Evolutionary conservation across 2,113 vertebrate species (phyloP), one percentile per base, ranked within the genome.

Genomic region (Brachypteracias leptosomus): DNA sequence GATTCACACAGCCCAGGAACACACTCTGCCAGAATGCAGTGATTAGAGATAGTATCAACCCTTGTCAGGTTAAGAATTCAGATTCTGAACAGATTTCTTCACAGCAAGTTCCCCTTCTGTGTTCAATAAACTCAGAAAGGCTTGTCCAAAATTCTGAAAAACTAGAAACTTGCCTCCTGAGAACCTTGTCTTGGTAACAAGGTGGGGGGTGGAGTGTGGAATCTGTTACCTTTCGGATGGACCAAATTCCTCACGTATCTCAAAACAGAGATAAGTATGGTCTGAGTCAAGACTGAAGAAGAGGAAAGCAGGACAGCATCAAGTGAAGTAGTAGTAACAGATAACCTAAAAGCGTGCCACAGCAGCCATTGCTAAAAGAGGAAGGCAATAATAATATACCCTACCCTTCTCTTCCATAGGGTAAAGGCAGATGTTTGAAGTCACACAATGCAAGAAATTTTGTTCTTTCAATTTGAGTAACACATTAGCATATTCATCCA

Each of bases 191-290:
- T 70, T 85, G 36, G 13, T 85, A 49, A 51, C 6, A 70, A n/a
- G 25, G 10, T 6, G 11, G 7, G 10, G 9, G 2, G 22, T 12
- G 24, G 4, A 13, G 8, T 1, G 8, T n/a, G 21, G 12, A 31
- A 31, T 61, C 21, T 38, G 16, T 63, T 58, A n/a, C 2, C 9
- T 72, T 20, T 62, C 46, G 47, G 25, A 31, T 25, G 9, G 42
- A 59, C 19, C 16, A 46, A 75, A 49, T 55, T 75, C 42, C 19
- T 85, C 35, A 42, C 21, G n/a, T 46, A 36, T 12, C n/a, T 40
- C 66, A 63, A 47, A 72, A 38, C 4, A 58, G 26, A 75, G 44
- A n/a, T 17, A 76, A 20, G 13, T 66, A 12, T 52, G 5, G 28
- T 66, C 12, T 18, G 6, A 66, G 29, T 55, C 16, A 85, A 49